Base-by-base conservation (phyloP, 1,140 invertebrate species). In the Nasonia longicornis region DNA sequence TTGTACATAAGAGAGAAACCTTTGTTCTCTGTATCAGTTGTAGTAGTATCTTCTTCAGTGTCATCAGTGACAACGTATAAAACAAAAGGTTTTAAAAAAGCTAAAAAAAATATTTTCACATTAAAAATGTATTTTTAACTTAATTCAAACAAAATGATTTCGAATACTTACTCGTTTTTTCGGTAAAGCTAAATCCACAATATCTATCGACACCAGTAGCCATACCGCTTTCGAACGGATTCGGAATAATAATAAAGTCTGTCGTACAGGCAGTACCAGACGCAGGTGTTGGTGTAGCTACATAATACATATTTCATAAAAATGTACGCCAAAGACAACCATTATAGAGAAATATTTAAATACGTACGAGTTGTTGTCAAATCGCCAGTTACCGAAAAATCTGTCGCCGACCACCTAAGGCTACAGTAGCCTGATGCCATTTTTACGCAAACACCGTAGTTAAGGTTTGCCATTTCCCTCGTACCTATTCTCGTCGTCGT, bases 201-300 rank as follows among this genome's bases (percentile, higher is more conserved):
- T 95, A 96, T 67, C 95, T 91, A 85, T 96, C 95, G 8, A 91
- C 92, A 29, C 86, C 86, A 58, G 45, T 26, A 35, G 67, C 6
- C 2, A 16, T 10, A 88, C 83, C 70, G 87, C 77, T 0, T 80
- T 89, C 91, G 45, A 85, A 89, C 16, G 95, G 93, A 88, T 95
- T 93, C 14, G 95, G 94, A 86, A 96, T 93, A 3, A 96, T 92
- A 2, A 96, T 93, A 85, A 93, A 96, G 88, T 96, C 95, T 0
- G 93, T 93, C 8, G 88, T 93, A 85, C 95, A 96, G 12, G 89
- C 87, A 10, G 86, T 89, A 48, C 92, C 94, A 80, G 92, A 91
- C 66, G 91, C 87, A 16, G 92, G 91, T 1, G 90, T 92, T 0
- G 89, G 80, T 0, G 92, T 92, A 58, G 92, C 89, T 89, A 64